Conservation (phyloP, 1,140 invertebrate genomes). For the Phymorhynchus buccinoides region DNA sequence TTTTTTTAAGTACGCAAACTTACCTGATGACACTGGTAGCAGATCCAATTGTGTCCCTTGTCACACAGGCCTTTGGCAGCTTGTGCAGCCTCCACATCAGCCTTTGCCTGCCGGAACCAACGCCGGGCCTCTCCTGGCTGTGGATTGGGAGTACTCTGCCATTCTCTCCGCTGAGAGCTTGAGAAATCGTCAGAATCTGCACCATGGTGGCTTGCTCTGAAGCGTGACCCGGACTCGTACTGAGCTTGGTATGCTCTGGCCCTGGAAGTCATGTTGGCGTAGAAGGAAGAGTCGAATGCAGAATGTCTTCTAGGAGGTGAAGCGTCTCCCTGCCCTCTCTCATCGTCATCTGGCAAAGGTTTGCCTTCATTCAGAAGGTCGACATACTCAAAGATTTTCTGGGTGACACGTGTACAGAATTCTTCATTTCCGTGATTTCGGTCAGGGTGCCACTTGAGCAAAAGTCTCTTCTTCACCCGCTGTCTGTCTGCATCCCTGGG, state of each 20-base stretch:
- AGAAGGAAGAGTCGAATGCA: slow-evolving; percentile 12
- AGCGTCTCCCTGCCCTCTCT: slow-evolving; percentile 16
- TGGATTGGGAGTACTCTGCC: neutral
- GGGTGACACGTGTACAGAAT: slow-evolving; percentile 58
- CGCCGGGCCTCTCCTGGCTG: slow-evolving; percentile 45
- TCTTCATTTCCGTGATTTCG: slow-evolving; percentile 64
- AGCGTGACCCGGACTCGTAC: neutral
- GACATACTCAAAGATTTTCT: slow-evolving; percentile 52
- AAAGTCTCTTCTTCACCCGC: slow-evolving; percentile 61
- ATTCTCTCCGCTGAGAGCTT: neutral
- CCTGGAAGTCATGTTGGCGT: slow-evolving; percentile 27
- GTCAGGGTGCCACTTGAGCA: slow-evolving; percentile 70
- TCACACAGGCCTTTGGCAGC: slow-evolving; percentile 8
- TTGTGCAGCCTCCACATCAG: slow-evolving; percentile 49
- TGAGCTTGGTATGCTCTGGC: neutral
- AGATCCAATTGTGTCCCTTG: slow-evolving; percentile 55
- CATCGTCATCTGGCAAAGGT: slow-evolving; percentile 39
- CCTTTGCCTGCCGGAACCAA: slow-evolving; percentile 56
- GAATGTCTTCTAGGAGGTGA: neutral
- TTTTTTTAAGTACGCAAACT: too few relatives aligned
- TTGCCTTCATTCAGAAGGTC: slow-evolving; percentile 50
- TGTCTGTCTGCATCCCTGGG: slow-evolving; percentile 56
- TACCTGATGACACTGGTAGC: slow-evolving; percentile 61
- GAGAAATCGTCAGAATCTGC: slow-evolving; percentile 16
- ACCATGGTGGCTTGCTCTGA: neutral